Evolutionary conservation across 2,888 invertebrate species (phyloP).

Genomic region (Euzophera pinguis): DNA sequence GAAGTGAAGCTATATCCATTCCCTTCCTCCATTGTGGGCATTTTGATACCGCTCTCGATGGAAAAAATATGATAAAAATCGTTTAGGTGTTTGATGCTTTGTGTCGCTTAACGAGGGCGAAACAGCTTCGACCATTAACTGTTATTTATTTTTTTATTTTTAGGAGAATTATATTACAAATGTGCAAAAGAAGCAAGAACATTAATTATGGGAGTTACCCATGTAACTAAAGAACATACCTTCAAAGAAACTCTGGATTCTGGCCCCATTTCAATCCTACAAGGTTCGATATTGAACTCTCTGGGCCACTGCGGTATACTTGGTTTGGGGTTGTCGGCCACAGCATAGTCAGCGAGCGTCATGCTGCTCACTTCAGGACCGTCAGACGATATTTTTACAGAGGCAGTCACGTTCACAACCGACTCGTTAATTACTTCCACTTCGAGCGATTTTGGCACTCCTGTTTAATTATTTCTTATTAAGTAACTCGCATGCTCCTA

Average conservation of each 20-base stretch:
- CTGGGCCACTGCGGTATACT: conserved; percentile 67
- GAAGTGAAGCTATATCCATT: too few species aligned
- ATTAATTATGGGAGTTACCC: too few species aligned
- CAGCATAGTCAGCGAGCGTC: conserved; percentile 66
- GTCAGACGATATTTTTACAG: conserved; percentile 70
- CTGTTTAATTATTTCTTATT: conserved; percentile 38
- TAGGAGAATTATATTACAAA: too few species aligned
- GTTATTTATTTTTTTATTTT: too few species aligned
- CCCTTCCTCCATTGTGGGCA: too few species aligned
- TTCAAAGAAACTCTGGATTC: conserved; percentile 60
- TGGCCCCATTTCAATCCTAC: conserved; percentile 63
- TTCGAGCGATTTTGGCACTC: conserved; percentile 66
- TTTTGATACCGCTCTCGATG: too few species aligned
- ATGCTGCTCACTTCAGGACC: conserved; percentile 76
- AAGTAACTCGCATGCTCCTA: too few species aligned
- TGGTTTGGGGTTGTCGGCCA: conserved; percentile 53
- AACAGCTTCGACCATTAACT: too few species aligned
- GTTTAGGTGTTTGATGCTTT: too few species aligned
- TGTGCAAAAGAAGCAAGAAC: too few species aligned
- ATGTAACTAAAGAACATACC: conserved; percentile 37
- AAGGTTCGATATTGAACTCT: conserved; percentile 76
- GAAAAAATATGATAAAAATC: too few species aligned
- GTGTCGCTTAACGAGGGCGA: too few species aligned
- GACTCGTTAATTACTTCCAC: conserved; percentile 78
- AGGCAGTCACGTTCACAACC: conserved; percentile 73